Conservation (phyloP, 2,888 invertebrate genomes). For the Stenodera caucasica region DNA sequence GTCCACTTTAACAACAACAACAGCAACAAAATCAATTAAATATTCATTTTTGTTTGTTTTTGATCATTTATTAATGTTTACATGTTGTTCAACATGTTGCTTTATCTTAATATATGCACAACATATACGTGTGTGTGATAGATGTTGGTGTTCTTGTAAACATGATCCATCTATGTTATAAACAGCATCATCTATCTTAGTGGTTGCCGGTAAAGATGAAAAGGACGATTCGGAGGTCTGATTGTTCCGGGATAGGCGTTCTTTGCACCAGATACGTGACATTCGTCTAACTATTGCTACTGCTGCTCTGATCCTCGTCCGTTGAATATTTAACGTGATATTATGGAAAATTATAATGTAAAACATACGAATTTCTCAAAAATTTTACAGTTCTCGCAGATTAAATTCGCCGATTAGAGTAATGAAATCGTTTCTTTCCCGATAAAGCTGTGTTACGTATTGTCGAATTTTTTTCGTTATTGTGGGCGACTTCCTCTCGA, state of each 20-base stretch:
- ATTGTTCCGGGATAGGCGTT: conserved; percentile 42
- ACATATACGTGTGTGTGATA: too few species aligned
- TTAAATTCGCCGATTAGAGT: too few species aligned
- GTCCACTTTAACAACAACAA: neutral
- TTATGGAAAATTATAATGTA: neutral
- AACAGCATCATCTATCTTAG: conserved; percentile 15
- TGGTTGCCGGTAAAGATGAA: conserved; percentile 37
- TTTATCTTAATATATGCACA: conserved; percentile 10
- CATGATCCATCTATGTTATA: conserved; percentile 23
- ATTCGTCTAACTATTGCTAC: conserved; percentile 22
- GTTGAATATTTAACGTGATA: conserved; percentile 37
- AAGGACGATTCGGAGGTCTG: conserved; percentile 37
- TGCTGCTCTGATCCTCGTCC: conserved; percentile 32
- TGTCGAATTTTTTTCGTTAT: too few species aligned
- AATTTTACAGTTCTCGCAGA: too few species aligned
- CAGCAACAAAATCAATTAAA: neutral
- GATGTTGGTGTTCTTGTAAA: conserved; percentile 29
- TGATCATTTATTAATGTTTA: neutral
- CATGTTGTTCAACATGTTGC: neutral
- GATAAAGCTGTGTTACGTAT: too few species aligned
- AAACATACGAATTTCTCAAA: neutral
- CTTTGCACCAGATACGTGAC: conserved; percentile 47
- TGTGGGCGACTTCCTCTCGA: too few species aligned
- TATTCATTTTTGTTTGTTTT: neutral
- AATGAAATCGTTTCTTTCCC: too few species aligned